phyloP scores from a whole-genome alignment of 2,113 vertebrate genomes.

The Urocynchramus pylzowi region DNA sequence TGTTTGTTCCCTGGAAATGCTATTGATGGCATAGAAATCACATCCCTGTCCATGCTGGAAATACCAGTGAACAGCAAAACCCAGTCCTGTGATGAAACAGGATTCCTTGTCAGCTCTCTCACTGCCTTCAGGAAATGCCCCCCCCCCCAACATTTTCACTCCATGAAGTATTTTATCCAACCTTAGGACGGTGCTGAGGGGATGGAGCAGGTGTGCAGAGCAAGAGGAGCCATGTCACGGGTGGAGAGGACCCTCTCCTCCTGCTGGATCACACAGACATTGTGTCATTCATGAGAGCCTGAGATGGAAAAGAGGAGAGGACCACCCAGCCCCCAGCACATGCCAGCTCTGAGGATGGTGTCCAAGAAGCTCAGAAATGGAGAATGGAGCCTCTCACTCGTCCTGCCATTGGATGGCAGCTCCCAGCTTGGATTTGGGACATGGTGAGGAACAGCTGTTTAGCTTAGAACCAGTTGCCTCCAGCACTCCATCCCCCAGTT shows the following conservation, averaged over 20 bases:
- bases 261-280: rapidly evolving
- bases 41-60: neutral
- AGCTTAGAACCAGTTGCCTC: neutral
- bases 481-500: rapidly evolving
- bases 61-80: neutral
- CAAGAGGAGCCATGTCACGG: neutral
- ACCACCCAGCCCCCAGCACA: neutral
- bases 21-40: neutral
- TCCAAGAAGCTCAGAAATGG: neutral
- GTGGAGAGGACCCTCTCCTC: neutral
- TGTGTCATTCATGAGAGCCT: neutral
- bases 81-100: neutral
- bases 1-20: neutral
- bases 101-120: neutral
- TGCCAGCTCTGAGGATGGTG: neutral
- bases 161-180: neutral
- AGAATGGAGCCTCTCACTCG: neutral
- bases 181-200: neutral
- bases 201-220: neutral
- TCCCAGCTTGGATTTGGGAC: neutral
- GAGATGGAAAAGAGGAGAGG: neutral
- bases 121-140: neutral
- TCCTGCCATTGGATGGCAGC: neutral
- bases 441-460: neutral
- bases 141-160: rapidly evolving